These are phyloP conservation scores for Meteorus sp. DNA, from an alignment of 1,140 invertebrate genomes.

Conservation along the genomic window DNA sequence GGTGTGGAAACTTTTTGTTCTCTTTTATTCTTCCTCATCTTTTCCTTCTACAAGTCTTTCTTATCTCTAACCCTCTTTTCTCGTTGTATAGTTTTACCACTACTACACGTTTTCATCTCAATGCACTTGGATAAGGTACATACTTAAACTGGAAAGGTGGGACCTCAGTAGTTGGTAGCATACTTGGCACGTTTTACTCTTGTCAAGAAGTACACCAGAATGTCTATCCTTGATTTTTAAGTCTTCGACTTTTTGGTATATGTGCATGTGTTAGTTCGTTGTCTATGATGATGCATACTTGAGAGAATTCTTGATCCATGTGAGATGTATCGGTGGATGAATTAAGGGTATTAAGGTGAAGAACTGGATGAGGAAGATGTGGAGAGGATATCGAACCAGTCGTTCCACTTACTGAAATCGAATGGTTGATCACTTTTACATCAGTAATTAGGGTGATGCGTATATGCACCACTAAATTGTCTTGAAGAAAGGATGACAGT, in stretches of 20 bases:
- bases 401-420: no score
- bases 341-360: slow-evolving; percentile 17
- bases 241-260: no score
- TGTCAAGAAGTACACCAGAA: slow-evolving; percentile 25
- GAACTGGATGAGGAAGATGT: neutral
- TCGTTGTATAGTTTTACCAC: neutral
- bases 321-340: no score
- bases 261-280: no score
- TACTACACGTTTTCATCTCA: neutral
- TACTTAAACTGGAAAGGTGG: no score
- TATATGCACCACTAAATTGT: no score
- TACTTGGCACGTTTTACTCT: slow-evolving; percentile 32
- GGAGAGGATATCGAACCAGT: neutral
- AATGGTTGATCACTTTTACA: no score
- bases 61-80: no score
- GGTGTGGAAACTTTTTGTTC: neutral
- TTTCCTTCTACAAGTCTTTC: neutral
- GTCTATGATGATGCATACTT: neutral
- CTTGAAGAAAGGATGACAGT: no score
- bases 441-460: no score
- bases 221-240: slow-evolving; percentile 12
- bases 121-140: neutral
- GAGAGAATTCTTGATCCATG: no score
- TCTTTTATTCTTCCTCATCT: neutral
- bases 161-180: neutral